A percentile compares a stretch with the other conserved stretches of the same genome.
Conservation (phyloP, 2,888 invertebrate genomes). For the Agrotis ipsilon region DNA sequence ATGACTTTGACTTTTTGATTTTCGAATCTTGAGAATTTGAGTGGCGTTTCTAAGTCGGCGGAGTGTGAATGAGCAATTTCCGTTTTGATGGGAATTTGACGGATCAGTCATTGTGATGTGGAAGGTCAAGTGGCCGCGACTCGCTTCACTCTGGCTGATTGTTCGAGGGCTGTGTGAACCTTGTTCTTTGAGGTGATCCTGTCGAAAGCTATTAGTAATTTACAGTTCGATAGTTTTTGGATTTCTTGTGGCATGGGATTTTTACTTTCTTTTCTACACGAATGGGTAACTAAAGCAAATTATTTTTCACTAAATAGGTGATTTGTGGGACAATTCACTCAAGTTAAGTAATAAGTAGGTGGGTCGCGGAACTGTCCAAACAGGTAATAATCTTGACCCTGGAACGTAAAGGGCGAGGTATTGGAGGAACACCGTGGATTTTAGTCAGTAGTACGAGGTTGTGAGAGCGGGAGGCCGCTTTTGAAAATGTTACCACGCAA, state of each 20-base stretch:
- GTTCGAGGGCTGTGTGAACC: conserved; percentile 43
- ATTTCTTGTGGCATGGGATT: conserved; percentile 29
- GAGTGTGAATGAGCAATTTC: conserved; percentile 87
- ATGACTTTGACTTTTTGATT: conserved; percentile 63
- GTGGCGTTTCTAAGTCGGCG: conserved; percentile 70
- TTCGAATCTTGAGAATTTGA: conserved; percentile 64
- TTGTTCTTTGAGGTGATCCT: conserved; percentile 33
- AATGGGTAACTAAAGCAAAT: neutral
- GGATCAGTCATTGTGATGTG: conserved; percentile 55
- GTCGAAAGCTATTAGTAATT: conserved; percentile 73
- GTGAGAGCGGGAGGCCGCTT: too few species aligned
- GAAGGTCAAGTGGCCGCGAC: conserved; percentile 64
- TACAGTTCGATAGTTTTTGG: conserved; percentile 45
- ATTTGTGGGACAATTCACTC: too few species aligned
- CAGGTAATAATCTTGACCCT: too few species aligned
- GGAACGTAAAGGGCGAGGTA: too few species aligned
- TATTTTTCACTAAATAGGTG: too few species aligned
- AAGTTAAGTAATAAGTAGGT: too few species aligned
- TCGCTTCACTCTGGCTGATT: conserved; percentile 45
- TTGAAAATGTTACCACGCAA: too few species aligned
- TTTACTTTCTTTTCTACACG: conserved; percentile 38
- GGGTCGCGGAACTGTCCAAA: too few species aligned
- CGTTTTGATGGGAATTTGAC: conserved; percentile 81
- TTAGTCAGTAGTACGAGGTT: too few species aligned
- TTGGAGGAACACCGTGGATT: too few species aligned